Conservation (phyloP, 2,113 vertebrate genomes). For the Paralichthys olivaceus region DNA sequence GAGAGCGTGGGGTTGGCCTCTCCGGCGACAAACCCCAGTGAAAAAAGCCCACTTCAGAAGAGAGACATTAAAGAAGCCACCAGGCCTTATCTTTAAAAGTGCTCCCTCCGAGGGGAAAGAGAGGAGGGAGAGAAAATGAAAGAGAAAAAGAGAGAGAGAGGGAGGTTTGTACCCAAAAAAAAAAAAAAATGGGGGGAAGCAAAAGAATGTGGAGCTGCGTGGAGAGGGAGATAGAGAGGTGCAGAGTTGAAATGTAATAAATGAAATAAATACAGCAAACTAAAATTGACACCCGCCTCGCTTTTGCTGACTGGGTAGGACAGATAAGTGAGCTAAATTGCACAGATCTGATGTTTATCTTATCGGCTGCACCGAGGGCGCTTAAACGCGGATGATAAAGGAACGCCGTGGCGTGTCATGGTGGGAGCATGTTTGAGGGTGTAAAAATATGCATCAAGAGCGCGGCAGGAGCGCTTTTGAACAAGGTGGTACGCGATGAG, state of each 20-base stretch:
- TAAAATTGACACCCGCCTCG: conserved; percentile 81
- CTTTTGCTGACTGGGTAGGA: conserved; percentile 82
- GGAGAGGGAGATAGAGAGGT: conserved; percentile 48
- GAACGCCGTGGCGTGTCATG: conserved; percentile 46
- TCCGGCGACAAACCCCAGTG: conserved; percentile 31
- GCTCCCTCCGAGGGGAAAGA: conserved; percentile 51
- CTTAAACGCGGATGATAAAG: conserved; percentile 78
- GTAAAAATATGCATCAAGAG: conserved; percentile 68
- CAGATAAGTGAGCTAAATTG: conserved; percentile 86
- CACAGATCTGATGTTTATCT: conserved; percentile 85
- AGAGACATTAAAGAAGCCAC: conserved; percentile 78
- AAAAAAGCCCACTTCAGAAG: conserved; percentile 66
- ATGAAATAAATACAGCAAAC: conserved; percentile 77
- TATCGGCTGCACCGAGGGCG: conserved; percentile 78
- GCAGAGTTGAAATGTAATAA: conserved; percentile 65
- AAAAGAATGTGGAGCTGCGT: conserved; percentile 43
- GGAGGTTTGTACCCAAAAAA: conserved; percentile 48
- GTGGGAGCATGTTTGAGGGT: conserved; percentile 61
- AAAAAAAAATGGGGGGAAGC: conserved; percentile 22
- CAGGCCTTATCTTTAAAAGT: conserved; percentile 80
- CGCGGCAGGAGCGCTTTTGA: conserved; percentile 62
- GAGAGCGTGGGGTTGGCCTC: conserved; percentile 52
- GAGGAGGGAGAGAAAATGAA: conserved; percentile 60
- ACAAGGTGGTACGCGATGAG: conserved; percentile 73
- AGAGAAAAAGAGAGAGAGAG: conserved; percentile 52